These are phyloP conservation scores for Eulemur coronatus DNA, from an alignment of 2,797 vertebrate genomes.

Conservation along the genomic window DNA sequence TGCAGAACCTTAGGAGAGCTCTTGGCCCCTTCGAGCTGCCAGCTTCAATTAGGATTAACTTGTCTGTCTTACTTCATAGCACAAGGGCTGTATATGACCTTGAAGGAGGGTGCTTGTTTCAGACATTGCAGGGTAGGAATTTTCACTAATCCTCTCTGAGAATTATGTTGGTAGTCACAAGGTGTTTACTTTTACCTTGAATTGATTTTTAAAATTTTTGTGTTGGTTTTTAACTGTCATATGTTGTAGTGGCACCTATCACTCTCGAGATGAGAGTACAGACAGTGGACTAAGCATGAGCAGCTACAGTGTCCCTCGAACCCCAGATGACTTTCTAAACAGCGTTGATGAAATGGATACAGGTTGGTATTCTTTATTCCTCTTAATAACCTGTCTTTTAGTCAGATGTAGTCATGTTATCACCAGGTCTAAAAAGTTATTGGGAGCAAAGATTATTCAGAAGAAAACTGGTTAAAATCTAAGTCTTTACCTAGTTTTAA, in stretches of 20 bases:
- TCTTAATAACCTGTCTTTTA: neutral
- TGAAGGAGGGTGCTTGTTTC: neutral
- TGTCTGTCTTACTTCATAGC: neutral
- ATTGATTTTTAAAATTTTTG: neutral
- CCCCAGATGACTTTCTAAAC: conserved; percentile 99
- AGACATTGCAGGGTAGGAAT: neutral
- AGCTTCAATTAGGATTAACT: neutral
- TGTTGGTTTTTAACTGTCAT: neutral
- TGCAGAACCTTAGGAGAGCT: neutral
- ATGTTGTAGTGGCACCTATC: conserved; percentile 94
- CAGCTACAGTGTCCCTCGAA: conserved; percentile 98
- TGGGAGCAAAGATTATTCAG: neutral
- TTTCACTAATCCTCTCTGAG: neutral
- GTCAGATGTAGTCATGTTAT: neutral
- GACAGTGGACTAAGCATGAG: conserved; percentile 99
- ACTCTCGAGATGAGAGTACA: conserved; percentile 99
- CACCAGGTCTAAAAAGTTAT: neutral
- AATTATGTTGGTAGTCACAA: neutral
- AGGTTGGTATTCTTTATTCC: conserved; percentile 84
- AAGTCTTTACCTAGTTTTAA: neutral
- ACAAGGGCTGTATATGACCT: neutral
- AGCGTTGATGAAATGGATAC: conserved; percentile 99
- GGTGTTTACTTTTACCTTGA: neutral
- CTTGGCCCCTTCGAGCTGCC: neutral
- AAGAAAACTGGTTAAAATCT: neutral